A percentile compares a stretch with the other conserved stretches of the same genome.
These are phyloP conservation scores for Endotricha flammealis DNA, from an alignment of 2,888 invertebrate species.

Conservation along the genomic window DNA sequence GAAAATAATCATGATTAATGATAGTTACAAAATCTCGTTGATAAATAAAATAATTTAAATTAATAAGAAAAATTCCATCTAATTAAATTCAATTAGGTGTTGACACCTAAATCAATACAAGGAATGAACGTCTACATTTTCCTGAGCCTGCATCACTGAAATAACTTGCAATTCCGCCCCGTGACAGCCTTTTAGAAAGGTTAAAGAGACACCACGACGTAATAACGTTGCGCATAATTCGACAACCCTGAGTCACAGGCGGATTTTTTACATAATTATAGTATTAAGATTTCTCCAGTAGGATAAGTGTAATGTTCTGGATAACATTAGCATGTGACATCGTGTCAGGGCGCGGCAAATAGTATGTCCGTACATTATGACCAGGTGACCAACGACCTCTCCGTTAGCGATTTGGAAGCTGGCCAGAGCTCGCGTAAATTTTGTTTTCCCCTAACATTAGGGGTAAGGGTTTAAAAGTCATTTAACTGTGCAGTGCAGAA, in stretches of 20 bases:
- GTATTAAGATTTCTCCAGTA: constrained; percentile 29
- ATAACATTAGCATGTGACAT: constrained; percentile 39
- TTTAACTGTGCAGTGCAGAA: constrained; percentile 33
- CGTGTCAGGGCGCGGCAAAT: constrained; percentile 34
- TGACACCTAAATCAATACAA: not conserved
- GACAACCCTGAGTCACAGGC: constrained; percentile 27
- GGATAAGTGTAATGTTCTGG: constrained; percentile 37
- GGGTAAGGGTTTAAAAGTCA: constrained; percentile 45
- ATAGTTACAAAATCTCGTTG: too few relatives aligned
- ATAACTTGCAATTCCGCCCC: not conserved
- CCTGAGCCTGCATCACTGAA: not conserved
- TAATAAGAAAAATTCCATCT: too few relatives aligned
- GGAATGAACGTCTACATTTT: constrained; percentile 1
- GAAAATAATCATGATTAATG: too few relatives aligned
- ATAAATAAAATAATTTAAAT: too few relatives aligned
- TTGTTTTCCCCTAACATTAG: constrained; percentile 48
- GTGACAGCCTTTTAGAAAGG: constrained; percentile 18
- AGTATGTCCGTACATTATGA: constrained; percentile 56
- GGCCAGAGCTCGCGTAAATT: constrained; percentile 57
- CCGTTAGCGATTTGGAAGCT: constrained; percentile 52
- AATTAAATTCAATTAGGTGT: too few relatives aligned
- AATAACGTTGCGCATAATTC: constrained; percentile 37
- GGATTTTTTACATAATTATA: constrained; percentile 19
- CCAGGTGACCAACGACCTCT: constrained; percentile 57
- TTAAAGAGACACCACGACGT: constrained; percentile 26